Base-by-base conservation (phyloP, 1,140 invertebrate species). In the Rhyzopertha dominica region DNA sequence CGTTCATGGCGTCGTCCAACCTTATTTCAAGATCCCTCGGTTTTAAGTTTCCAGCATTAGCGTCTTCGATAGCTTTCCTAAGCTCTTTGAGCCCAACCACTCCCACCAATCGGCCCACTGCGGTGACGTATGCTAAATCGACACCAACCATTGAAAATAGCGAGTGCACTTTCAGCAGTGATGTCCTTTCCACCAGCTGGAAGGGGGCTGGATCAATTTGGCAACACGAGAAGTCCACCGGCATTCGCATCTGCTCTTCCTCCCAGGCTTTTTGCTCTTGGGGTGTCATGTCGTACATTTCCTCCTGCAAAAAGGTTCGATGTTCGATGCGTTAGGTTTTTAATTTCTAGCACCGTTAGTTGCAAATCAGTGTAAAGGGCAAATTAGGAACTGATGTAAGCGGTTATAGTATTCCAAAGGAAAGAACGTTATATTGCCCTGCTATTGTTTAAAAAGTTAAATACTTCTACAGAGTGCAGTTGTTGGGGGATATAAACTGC, bases 131-230 rank as follows among this genome's bases (percentile, higher is more conserved):
- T 1, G 95, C 93, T 59, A 94, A 86, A 73, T 93, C 95, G 5
- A 98, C 84, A 19, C 93, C 92, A 37, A 99, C 78, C 74, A 98
- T 86, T 5, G 92, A 96, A 69, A 99, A 99, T 9, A 98, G 69
- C 4, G 94, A 96, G 72, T 99, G 95, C 1, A 67, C 60, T 77
- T 98, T 98, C 5, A 97, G 80, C 22, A 99, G 71, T 0, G 93
- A 95, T 1, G 95, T 98, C 56, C 88, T 82, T 62, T 95, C 91
- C 1, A 98, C 94, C 0, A 98, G 75, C 65, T 99, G 95, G 70
- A 98, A 98, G 7, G 95, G 95, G 12, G 95, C 92, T 3, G 95
- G 90, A 70, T 98, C 95, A 49, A 98, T 93, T 56, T 91, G 87
- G 57, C 87, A 89, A 22, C 80, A 77, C 34, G 81, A 82, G 66